Conservation (phyloP, 2,888 invertebrate genomes). For the Platypus cylindrus region DNA sequence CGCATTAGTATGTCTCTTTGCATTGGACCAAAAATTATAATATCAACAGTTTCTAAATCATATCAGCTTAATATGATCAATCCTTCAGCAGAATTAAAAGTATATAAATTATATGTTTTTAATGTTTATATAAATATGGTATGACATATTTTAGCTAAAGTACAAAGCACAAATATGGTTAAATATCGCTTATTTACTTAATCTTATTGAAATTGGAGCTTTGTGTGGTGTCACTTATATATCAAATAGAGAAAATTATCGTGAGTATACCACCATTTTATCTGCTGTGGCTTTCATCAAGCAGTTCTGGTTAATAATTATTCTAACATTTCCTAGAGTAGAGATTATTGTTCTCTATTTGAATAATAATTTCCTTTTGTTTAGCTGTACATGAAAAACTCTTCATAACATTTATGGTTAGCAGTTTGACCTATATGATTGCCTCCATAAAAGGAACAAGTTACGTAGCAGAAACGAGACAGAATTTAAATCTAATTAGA, state of each 20-base stretch:
- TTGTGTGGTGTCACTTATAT: constrained; percentile 88
- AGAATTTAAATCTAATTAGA: constrained; percentile 21
- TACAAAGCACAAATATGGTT: constrained; percentile 48
- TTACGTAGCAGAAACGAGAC: constrained; percentile 26
- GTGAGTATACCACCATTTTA: constrained; percentile 67
- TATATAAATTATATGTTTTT: constrained; percentile 18
- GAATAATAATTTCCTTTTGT: constrained; percentile 25
- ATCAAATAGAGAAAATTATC: constrained; percentile 89
- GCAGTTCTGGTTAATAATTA: no score
- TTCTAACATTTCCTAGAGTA: background rate
- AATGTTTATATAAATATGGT: constrained; percentile 28
- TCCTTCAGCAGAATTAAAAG: constrained; percentile 42
- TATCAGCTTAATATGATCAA: constrained; percentile 61
- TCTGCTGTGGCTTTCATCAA: constrained; percentile 1
- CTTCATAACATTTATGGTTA: constrained; percentile 82
- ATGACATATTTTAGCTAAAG: constrained; percentile 35
- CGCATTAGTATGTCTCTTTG: constrained; percentile 84
- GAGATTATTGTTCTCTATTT: background rate
- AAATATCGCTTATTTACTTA: constrained; percentile 66
- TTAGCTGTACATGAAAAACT: constrained; percentile 81
- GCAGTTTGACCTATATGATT: constrained; percentile 73
- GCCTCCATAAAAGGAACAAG: constrained; percentile 48
- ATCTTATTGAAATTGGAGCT: constrained; percentile 70
- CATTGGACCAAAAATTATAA: constrained; percentile 78
- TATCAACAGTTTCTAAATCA: constrained; percentile 75